Evolutionary conservation across 2,888 invertebrate genomes (phyloP).

Genomic region (Eupithecia dodoneata): DNA sequence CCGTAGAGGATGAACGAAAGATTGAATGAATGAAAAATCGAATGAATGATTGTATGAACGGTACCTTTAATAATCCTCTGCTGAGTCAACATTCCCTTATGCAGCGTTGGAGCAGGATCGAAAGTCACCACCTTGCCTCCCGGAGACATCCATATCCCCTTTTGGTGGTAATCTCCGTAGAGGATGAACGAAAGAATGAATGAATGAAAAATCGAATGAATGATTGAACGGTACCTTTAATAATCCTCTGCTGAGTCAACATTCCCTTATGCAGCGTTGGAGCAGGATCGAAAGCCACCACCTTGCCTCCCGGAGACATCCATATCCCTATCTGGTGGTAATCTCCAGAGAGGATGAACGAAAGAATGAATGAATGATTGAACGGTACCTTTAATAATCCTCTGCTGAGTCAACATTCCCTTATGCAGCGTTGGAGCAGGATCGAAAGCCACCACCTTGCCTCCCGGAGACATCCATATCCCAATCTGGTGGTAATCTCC

Average conservation of each 20-base stretch:
- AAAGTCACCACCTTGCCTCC: conserved; percentile 75
- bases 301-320: conserved; percentile 70
- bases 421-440: conserved; percentile 69
- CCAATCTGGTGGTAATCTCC: conserved; percentile 79
- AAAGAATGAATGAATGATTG: conserved; percentile 53
- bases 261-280: conserved; percentile 67
- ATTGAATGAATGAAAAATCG: no score
- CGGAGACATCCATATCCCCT: conserved; percentile 73
- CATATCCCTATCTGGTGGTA: conserved; percentile 78
- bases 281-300: conserved; percentile 76
- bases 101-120: conserved; percentile 72
- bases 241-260: conserved; percentile 65
- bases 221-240: conserved; percentile 58
- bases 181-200: conserved; percentile 52
- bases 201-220: background rate
- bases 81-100: conserved; percentile 63
- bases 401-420: conserved; percentile 64
- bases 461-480: conserved; percentile 72
- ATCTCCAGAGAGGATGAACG: conserved; percentile 67
- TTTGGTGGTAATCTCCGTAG: conserved; percentile 75
- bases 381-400: conserved; percentile 67
- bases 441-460: conserved; percentile 75
- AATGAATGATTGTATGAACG: no score
- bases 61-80: conserved; percentile 70
- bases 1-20: no score